A percentile compares a stretch with the other conserved stretches of the same genome.
Evolutionary conservation across 1,140 invertebrate species (phyloP).

Genomic region (Helicoverpa zea): DNA sequence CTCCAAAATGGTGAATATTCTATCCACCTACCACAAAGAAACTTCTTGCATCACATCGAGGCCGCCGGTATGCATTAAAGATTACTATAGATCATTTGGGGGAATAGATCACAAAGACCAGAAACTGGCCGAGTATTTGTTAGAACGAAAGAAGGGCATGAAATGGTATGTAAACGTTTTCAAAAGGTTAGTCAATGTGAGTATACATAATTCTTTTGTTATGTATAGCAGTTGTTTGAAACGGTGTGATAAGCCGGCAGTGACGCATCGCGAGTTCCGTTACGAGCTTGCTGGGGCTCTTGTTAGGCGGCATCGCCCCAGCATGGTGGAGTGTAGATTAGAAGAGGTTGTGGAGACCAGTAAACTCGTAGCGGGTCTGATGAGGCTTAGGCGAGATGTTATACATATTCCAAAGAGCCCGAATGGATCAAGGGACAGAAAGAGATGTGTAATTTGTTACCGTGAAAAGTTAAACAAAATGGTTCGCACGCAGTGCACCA

Average conservation of each 20-base stretch:
- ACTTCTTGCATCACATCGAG: background rate
- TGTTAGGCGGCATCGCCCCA: no score
- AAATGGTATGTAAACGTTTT: no score
- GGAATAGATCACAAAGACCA: conserved; percentile 52
- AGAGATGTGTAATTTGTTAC: background rate
- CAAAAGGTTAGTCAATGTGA: no score
- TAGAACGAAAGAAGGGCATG: no score
- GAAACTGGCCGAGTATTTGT: no score
- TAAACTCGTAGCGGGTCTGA: background rate
- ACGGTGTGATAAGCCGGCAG: no score
- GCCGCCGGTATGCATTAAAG: conserved; percentile 30
- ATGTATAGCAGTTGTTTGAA: no score
- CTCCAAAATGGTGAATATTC: conserved; percentile 49
- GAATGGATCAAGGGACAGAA: background rate
- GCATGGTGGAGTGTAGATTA: background rate
- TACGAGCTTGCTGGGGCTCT: no score
- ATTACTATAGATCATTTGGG: conserved; percentile 61
- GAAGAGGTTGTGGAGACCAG: background rate
- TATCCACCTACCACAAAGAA: conserved; percentile 52
- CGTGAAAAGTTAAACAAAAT: background rate
- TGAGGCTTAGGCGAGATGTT: background rate
- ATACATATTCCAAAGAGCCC: background rate
- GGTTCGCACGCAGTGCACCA: background rate
- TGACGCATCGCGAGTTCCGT: no score
- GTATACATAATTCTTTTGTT: no score